Percentiles rank a stretch among this genome's conserved stretches.
phyloP scores from a whole-genome alignment of 2,888 invertebrate genomes.

The Caenorhabditis doughertyi region DNA sequence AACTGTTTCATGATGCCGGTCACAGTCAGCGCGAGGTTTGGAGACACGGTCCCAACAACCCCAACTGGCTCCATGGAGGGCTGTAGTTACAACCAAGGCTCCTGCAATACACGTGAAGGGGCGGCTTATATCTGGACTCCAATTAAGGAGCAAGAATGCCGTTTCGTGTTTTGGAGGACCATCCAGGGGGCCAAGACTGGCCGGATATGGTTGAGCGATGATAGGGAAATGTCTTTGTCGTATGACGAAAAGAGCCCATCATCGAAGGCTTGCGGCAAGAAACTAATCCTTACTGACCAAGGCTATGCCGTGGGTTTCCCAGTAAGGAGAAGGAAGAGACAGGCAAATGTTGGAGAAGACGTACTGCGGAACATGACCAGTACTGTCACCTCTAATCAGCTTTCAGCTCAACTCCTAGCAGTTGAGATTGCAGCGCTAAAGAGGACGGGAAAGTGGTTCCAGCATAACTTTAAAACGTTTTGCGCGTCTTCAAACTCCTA shows the following conservation, averaged over 20 bases:
- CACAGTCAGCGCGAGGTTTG: not conserved
- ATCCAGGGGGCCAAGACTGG: not conserved
- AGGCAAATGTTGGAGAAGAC: too few species aligned
- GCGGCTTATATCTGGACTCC: slow-evolving; percentile 15
- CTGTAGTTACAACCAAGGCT: not conserved
- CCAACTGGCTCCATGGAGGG: not conserved
- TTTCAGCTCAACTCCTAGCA: slow-evolving; percentile 24
- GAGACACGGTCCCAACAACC: not conserved
- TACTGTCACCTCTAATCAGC: slow-evolving; percentile 26
- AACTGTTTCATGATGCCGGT: not conserved
- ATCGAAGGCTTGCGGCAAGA: not conserved
- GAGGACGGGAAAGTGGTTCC: not conserved
- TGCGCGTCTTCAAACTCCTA: not conserved
- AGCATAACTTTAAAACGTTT: not conserved
- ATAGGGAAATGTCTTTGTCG: not conserved
- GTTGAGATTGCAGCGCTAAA: not conserved
- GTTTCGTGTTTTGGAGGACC: not conserved
- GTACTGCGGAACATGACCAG: slow-evolving; percentile 11
- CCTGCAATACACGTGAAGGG: slow-evolving; percentile 10
- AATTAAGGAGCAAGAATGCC: not conserved
- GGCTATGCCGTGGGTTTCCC: not conserved
- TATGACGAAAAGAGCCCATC: not conserved
- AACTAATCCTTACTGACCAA: not conserved
- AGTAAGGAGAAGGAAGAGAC: not conserved
- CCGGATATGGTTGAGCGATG: not conserved